A percentile compares a stretch with the other conserved stretches of the same genome.
Conservation (phyloP, 2,797 vertebrate species). For the Phataginus tetradactyla region DNA sequence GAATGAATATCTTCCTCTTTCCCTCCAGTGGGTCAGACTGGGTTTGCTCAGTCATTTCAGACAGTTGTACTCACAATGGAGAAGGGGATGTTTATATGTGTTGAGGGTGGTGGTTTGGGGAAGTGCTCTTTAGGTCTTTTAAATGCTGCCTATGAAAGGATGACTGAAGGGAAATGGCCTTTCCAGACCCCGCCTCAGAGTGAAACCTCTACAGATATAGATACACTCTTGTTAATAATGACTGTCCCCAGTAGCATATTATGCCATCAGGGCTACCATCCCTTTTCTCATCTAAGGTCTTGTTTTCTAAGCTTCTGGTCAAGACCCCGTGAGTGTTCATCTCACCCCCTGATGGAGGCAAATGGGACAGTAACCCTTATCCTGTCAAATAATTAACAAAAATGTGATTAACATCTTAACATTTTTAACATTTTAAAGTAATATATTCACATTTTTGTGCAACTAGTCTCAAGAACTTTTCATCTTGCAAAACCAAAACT, state of each 20-base stretch:
- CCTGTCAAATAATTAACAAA: neutral
- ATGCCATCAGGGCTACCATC: neutral
- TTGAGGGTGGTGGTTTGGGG: neutral
- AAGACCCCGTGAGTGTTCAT: neutral
- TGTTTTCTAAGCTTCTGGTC: constrained; percentile 3
- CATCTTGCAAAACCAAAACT: neutral
- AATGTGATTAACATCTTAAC: neutral
- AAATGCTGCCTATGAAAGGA: neutral
- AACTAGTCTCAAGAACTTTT: neutral
- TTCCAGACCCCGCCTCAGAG: neutral
- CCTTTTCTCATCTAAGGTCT: neutral
- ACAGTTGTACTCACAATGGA: neutral
- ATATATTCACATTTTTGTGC: neutral
- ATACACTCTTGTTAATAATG: neutral
- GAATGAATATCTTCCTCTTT: neutral
- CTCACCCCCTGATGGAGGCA: neutral
- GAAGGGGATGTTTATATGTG: neutral
- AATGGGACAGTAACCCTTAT: neutral
- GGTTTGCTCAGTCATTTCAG: neutral
- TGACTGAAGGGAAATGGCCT: neutral
- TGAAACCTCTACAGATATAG: neutral
- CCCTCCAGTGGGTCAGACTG: neutral
- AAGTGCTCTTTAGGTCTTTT: neutral
- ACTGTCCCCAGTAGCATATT: neutral
- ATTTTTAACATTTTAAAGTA: neutral